Conservation (phyloP, 2,888 invertebrate genomes). For the Leptinotarsa tumamoca region DNA sequence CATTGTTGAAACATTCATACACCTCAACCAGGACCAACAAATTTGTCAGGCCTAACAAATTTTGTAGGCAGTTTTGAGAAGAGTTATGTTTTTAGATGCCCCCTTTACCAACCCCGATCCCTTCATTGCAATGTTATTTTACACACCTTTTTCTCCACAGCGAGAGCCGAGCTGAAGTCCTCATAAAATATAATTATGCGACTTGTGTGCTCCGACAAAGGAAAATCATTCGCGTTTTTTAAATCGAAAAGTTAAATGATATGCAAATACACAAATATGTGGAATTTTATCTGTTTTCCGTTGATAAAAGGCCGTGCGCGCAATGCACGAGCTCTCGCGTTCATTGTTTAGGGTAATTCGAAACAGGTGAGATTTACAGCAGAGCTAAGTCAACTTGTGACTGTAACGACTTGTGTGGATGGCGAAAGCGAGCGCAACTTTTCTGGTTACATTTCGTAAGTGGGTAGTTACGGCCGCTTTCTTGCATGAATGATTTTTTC, state of each 20-base stretch:
- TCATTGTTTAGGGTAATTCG: constrained; percentile 61
- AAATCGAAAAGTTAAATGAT: constrained; percentile 48
- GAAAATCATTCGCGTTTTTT: constrained; percentile 55
- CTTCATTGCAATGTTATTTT: constrained; percentile 48
- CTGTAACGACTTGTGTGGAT: constrained; percentile 21
- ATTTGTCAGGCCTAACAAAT: background rate
- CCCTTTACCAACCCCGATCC: background rate
- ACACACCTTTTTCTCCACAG: constrained; percentile 66
- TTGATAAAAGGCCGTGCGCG: constrained; percentile 64
- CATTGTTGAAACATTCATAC: constrained; percentile 24
- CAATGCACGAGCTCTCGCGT: constrained; percentile 67
- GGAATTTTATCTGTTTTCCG: constrained; percentile 33
- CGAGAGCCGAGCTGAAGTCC: constrained; percentile 63
- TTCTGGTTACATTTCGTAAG: background rate
- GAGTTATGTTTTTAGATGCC: background rate
- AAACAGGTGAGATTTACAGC: constrained; percentile 65
- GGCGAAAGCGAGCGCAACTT: constrained; percentile 30
- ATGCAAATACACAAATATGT: constrained; percentile 33
- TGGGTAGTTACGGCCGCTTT: constrained; percentile 10
- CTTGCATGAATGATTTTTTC: background rate
- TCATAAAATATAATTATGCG: constrained; percentile 61
- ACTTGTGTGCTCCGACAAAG: constrained; percentile 62
- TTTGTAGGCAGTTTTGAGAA: background rate
- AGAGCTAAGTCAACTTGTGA: constrained; percentile 34
- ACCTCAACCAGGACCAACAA: constrained; percentile 24